These are phyloP conservation scores for Nysson spinosus DNA, from an alignment of 2,888 invertebrate species.

Conservation along the genomic window DNA sequence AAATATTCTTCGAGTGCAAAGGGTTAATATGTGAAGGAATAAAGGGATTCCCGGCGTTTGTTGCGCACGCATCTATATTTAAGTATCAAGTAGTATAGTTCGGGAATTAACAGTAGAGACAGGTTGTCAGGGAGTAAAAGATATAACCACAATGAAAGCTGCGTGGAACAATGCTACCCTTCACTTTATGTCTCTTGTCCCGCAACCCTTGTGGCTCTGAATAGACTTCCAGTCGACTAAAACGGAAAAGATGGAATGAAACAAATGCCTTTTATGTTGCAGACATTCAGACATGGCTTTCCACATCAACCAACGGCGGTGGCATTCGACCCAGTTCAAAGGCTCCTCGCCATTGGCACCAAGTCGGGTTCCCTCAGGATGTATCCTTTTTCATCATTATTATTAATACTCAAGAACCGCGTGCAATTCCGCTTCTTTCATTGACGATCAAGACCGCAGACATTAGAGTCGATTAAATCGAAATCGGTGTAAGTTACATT, in stretches of 20 bases:
- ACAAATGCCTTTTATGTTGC: conserved; percentile 78
- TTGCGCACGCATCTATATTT: too few relatives aligned
- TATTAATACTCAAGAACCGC: conserved; percentile 1
- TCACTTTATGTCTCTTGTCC: conserved; percentile 35
- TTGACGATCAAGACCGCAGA: background rate
- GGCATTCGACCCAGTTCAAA: conserved; percentile 99
- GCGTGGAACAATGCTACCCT: conserved; percentile 46
- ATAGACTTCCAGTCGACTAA: conserved; percentile 52
- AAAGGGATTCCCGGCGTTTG: too few relatives aligned
- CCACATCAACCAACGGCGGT: conserved; percentile 98
- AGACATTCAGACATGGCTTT: conserved; percentile 99
- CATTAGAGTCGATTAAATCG: background rate
- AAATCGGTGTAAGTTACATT: too few relatives aligned
- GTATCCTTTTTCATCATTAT: conserved; percentile 86
- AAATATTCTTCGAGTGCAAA: too few relatives aligned
- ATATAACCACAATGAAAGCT: conserved; percentile 34
- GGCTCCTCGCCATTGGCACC: conserved; percentile 97
- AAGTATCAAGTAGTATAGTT: too few relatives aligned
- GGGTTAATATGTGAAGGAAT: too few relatives aligned
- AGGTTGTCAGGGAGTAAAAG: conserved; percentile 27
- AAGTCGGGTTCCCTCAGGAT: conserved; percentile 96
- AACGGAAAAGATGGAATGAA: conserved; percentile 55
- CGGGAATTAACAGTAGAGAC: conserved; percentile 49
- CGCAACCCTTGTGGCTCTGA: conserved; percentile 42
- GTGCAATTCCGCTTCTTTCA: background rate